These are phyloP conservation scores for Dreissena rostriformis DNA, from an alignment of 1,140 invertebrate species.

Conservation along the genomic window DNA sequence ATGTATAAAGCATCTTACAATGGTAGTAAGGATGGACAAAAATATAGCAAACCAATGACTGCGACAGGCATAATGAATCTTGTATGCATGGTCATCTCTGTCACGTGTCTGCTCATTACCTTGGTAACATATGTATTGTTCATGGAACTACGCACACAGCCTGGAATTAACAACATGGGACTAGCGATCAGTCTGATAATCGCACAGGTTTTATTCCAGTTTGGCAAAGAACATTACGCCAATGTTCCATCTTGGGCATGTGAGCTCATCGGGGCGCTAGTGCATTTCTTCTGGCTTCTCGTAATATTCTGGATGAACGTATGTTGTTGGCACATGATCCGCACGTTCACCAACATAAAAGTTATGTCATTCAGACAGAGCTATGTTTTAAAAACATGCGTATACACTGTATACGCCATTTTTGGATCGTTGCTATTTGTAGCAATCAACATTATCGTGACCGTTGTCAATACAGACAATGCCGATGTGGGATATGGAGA, in stretches of 20 bases:
- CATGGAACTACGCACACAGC: slow-evolving; percentile 80
- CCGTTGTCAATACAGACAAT: background rate
- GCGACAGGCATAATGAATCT: slow-evolving; percentile 61
- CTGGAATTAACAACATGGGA: slow-evolving; percentile 81
- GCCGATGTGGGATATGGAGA: slow-evolving; percentile 29
- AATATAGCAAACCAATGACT: background rate
- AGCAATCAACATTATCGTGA: slow-evolving; percentile 21
- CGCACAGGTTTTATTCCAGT: slow-evolving; percentile 80
- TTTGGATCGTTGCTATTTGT: background rate
- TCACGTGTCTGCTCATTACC: slow-evolving; percentile 78
- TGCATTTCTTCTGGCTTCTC: slow-evolving; percentile 94
- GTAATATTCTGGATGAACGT: slow-evolving; percentile 97
- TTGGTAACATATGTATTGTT: slow-evolving; percentile 77
- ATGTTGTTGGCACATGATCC: slow-evolving; percentile 85
- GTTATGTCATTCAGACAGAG: background rate
- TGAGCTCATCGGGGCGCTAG: slow-evolving; percentile 86
- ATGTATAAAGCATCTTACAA: background rate
- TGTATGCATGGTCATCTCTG: slow-evolving; percentile 75
- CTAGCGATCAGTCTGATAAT: slow-evolving; percentile 78
- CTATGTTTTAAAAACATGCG: background rate
- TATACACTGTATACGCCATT: background rate
- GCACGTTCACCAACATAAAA: slow-evolving; percentile 81
- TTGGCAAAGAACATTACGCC: slow-evolving; percentile 62
- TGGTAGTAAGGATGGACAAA: background rate
- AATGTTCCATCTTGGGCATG: slow-evolving; percentile 65